These are phyloP conservation scores for Hirudinaria manillensis DNA, from an alignment of 2,888 invertebrate species.

Conservation along the genomic window DNA sequence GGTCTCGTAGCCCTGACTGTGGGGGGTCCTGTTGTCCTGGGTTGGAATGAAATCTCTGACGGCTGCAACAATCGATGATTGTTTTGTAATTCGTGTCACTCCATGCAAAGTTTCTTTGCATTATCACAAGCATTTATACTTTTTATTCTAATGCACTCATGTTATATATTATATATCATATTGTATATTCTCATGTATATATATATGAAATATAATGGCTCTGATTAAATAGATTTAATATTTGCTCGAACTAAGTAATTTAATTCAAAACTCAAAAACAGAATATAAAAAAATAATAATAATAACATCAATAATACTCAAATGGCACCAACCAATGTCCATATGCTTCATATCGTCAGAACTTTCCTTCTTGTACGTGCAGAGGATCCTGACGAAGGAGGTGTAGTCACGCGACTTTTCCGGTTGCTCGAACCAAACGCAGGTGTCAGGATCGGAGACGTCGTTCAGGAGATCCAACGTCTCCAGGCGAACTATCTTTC, in stretches of 20 bases:
- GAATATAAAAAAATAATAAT: background rate
- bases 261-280: background rate
- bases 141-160: too few relatives aligned
- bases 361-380: constrained; percentile 28
- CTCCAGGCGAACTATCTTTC: constrained; percentile 34
- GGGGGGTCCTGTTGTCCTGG: constrained; percentile 33
- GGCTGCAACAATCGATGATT: constrained; percentile 18
- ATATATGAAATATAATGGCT: too few relatives aligned
- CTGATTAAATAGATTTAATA: background rate
- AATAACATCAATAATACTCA: background rate
- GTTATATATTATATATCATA: too few relatives aligned
- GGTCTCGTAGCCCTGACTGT: constrained; percentile 38
- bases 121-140: too few relatives aligned
- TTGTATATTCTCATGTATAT: too few relatives aligned
- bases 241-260: background rate
- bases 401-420: constrained; percentile 35
- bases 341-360: constrained; percentile 22
- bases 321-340: constrained; percentile 29
- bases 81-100: background rate
- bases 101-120: background rate
- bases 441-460: constrained; percentile 32
- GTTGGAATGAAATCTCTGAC: constrained; percentile 36
- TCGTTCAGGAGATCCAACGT: constrained; percentile 34
- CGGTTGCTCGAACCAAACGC: constrained; percentile 36
- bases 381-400: constrained; percentile 34